A percentile compares a stretch with the other conserved stretches of the same genome.
These are phyloP conservation scores for Lates japonicus DNA, from an alignment of 2,797 vertebrate genomes.

Conservation along the genomic window DNA sequence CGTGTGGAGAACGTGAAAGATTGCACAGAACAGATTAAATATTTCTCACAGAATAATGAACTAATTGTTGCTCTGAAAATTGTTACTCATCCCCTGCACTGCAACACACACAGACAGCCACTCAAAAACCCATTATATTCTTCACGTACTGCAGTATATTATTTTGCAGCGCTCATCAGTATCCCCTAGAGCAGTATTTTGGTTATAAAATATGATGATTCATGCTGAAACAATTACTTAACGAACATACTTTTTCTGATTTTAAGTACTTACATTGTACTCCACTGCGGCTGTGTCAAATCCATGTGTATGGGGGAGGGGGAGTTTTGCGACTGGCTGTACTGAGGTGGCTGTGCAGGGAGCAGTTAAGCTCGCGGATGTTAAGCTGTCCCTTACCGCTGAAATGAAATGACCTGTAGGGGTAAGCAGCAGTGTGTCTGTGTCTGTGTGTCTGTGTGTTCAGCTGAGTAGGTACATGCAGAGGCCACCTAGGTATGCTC, in stretches of 20 bases:
- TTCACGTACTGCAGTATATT: not conserved
- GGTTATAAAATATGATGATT: not conserved
- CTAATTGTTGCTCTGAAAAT: conserved; percentile 36
- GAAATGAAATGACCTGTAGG: conserved; percentile 64
- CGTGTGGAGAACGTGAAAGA: conserved; percentile 59
- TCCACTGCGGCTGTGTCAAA: conserved; percentile 24
- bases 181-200: not conserved
- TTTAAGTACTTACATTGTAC: conserved; percentile 28
- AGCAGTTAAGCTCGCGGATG: conserved; percentile 55
- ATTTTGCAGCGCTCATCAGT: conserved; percentile 13
- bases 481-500: conserved; percentile 28
- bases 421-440: conserved; percentile 36
- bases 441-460: conserved; percentile 23
- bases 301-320: conserved; percentile 38
- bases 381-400: conserved; percentile 52
- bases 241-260: conserved; percentile 5
- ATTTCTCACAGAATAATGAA: conserved; percentile 68
- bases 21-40: conserved; percentile 49
- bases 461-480: conserved; percentile 7
- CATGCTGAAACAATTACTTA: not conserved
- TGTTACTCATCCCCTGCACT: conserved; percentile 23
- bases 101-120: conserved; percentile 5
- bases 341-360: conserved; percentile 43
- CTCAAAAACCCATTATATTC: not conserved
- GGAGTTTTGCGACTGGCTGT: conserved; percentile 16